These are phyloP conservation scores for Sterna hirundo DNA, from an alignment of 2,113 vertebrate species.

Conservation along the genomic window DNA sequence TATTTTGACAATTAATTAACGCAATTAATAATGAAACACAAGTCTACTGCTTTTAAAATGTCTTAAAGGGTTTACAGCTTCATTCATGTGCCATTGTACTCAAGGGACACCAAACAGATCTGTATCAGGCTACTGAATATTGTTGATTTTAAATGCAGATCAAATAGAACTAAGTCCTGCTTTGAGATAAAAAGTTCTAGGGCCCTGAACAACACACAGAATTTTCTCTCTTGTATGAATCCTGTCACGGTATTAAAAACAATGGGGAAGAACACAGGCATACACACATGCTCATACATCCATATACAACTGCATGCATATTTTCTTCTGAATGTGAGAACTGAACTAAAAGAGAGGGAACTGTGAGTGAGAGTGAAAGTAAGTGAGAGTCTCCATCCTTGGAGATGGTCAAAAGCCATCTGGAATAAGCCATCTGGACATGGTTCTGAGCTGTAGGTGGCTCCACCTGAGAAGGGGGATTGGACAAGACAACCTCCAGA, in stretches of 20 bases:
- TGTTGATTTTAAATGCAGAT: not conserved
- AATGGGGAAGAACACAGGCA: not conserved
- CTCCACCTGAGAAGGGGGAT: not conserved
- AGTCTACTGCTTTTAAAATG: not conserved
- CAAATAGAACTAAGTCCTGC: not conserved
- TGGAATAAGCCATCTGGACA: not conserved
- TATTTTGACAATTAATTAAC: not conserved
- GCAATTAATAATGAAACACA: not conserved
- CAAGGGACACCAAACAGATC: not conserved
- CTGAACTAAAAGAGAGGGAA: not conserved
- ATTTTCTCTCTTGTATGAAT: not conserved
- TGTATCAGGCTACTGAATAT: not conserved
- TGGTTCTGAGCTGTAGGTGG: not conserved
- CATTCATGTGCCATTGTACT: not conserved
- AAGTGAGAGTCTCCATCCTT: not conserved
- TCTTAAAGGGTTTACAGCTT: not conserved
- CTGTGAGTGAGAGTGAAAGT: not conserved
- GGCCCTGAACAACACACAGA: not conserved
- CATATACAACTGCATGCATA: not conserved
- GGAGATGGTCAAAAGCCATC: not conserved
- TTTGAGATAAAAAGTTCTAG: not conserved
- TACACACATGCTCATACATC: rapidly evolving
- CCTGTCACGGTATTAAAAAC: not conserved
- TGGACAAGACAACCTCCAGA: not conserved
- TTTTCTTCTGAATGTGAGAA: not conserved